Base-by-base conservation (phyloP, 2,888 invertebrate species). In the Xanthorhoe spadicearia region DNA sequence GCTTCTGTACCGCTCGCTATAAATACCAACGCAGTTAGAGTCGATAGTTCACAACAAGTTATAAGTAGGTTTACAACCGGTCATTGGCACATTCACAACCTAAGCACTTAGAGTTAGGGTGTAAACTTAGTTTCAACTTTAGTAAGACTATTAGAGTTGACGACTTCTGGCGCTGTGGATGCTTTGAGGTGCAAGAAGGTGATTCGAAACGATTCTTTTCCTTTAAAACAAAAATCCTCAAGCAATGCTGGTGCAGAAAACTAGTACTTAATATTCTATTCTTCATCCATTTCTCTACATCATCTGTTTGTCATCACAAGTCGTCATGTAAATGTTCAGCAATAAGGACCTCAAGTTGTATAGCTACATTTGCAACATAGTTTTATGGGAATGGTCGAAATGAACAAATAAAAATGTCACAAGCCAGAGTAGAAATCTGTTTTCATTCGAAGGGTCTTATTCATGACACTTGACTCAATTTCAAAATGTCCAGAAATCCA, bases 381-480 rank as follows among this genome's bases (percentile, higher is more conserved):
- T 48, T 66, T 61, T 63, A 66, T 63, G 43, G 49, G 35, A 48
- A 58, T 54, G 43, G 61, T 66, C 55, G 67, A 69, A 69, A 70
- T 58, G 55, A 19, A 32, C 52, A 62, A 68, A 67, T 69, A 70
- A 72, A 69, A 72, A 61, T 64, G 63, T 67, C 66, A 54, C 52
- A 46, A 32, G 58, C 18, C 49, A 50, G 64, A 67, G 57, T 58
- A 51, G n/a, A 66, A 72, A 70, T 69, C 70, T 72, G 65, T 72
- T 70, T 67, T 54, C 58, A 51, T 59, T 58, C 62, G 2, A 0
- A 13, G 13, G 35, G 35, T 2, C 38, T 43, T 43, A 43, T 3
- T 43, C 13, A 3, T 38, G 35, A 8, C 9, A 23, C 23, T 9
- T 5, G 13, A 3, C 13, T 43, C 38, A 13, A 43, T 13, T 43